These are phyloP conservation scores for Rhagonycha lutea DNA, from an alignment of 2,888 invertebrate species.

Conservation along the genomic window DNA sequence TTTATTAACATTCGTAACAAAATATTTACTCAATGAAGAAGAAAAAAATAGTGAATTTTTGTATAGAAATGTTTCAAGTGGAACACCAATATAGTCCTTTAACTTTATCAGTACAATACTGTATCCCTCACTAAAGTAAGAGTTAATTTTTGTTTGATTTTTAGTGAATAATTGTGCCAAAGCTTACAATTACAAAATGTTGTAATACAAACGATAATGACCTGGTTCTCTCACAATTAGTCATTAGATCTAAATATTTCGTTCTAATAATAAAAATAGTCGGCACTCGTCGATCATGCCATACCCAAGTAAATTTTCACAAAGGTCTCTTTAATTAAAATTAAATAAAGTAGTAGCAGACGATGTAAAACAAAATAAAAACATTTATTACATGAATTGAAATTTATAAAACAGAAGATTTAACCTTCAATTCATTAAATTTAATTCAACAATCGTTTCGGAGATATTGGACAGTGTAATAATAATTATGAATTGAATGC, in stretches of 20 bases:
- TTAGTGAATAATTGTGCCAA: background rate
- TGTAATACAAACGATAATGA: background rate
- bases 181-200: background rate
- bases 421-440: background rate
- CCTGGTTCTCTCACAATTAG: background rate
- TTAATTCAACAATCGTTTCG: background rate
- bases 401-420: background rate
- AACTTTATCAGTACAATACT: background rate
- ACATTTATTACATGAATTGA: background rate
- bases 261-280: background rate
- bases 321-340: background rate
- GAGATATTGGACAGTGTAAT: background rate
- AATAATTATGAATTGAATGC: background rate
- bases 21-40: too few relatives aligned
- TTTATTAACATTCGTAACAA: too few relatives aligned
- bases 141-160: background rate
- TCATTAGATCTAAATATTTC: conserved; percentile 1
- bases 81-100: background rate
- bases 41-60: too few relatives aligned
- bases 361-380: background rate
- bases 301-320: background rate
- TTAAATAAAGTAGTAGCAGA: background rate
- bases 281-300: background rate
- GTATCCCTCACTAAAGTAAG: background rate
- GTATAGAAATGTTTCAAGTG: too few relatives aligned